phyloP scores from a whole-genome alignment of 2,797 vertebrate species.

The Scyliorhinus canicula region DNA sequence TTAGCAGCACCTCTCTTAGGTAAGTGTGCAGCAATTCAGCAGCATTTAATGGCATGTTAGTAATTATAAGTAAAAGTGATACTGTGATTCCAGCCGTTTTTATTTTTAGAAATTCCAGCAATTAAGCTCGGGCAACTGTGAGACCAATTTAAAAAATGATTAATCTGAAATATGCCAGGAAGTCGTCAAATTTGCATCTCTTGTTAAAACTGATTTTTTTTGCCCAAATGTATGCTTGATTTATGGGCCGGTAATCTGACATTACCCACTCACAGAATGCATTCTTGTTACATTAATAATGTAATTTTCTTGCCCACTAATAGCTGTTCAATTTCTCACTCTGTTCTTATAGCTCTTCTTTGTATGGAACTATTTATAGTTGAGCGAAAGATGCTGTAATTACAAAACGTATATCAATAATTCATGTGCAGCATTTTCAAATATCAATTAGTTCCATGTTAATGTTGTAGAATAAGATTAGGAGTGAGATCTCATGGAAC shows the following conservation, averaged over 20 bases:
- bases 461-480: background rate
- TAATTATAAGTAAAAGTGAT: background rate
- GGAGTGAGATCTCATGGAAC: background rate
- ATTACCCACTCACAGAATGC: background rate
- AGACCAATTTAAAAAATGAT: conserved; percentile 27
- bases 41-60: background rate
- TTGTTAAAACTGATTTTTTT: conserved; percentile 33
- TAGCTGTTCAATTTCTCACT: background rate
- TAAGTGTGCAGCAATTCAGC: background rate
- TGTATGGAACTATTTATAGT: background rate
- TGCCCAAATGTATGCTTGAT: conserved; percentile 4
- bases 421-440: background rate
- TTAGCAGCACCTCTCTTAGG: background rate
- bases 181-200: background rate
- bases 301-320: background rate
- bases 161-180: conserved; percentile 16
- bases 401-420: background rate
- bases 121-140: background rate
- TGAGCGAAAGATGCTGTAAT: background rate
- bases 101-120: background rate
- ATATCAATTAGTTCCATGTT: background rate
- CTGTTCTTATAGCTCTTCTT: background rate
- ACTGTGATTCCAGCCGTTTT: background rate
- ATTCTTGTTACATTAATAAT: conserved; percentile 12
- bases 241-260: background rate